Evolutionary conservation across 2,797 vertebrate genomes (phyloP).

Genomic region (Pitangus sulphuratus): DNA sequence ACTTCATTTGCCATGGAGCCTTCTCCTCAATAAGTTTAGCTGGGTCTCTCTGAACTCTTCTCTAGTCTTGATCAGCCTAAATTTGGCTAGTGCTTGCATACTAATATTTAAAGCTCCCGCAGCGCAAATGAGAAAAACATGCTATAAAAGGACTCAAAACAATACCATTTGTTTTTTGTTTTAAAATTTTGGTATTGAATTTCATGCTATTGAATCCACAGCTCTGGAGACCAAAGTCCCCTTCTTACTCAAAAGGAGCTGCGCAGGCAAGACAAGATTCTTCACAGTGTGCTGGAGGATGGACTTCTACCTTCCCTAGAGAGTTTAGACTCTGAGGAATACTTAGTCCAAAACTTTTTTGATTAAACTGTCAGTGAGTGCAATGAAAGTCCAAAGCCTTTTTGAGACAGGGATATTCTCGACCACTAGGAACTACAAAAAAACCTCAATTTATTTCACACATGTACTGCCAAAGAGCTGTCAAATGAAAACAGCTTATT

Average conservation of each 20-base stretch:
- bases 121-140: conserved; percentile 51
- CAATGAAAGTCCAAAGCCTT: background rate
- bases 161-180: conserved; percentile 30
- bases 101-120: background rate
- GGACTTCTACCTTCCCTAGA: rapidly evolving
- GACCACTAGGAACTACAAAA: background rate
- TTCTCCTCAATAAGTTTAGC: background rate
- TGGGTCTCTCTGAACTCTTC: background rate
- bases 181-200: conserved; percentile 29
- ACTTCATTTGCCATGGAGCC: background rate
- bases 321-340: background rate
- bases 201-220: conserved; percentile 39
- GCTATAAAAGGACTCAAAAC: conserved; percentile 51
- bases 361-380: background rate
- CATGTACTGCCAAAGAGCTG: conserved; percentile 39
- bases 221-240: background rate
- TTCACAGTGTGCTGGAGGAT: background rate
- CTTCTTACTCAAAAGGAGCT: background rate
- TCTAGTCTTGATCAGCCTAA: conserved; percentile 6
- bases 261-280: background rate
- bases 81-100: conserved; percentile 5
- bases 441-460: background rate
- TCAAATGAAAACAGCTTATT: conserved; percentile 36
- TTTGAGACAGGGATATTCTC: background rate
- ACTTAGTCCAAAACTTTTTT: background rate